Percentiles rank a stretch among this genome's conserved stretches.
Conservation (phyloP, 1,140 invertebrate genomes). For the Trachymyrmex cornetzi region DNA sequence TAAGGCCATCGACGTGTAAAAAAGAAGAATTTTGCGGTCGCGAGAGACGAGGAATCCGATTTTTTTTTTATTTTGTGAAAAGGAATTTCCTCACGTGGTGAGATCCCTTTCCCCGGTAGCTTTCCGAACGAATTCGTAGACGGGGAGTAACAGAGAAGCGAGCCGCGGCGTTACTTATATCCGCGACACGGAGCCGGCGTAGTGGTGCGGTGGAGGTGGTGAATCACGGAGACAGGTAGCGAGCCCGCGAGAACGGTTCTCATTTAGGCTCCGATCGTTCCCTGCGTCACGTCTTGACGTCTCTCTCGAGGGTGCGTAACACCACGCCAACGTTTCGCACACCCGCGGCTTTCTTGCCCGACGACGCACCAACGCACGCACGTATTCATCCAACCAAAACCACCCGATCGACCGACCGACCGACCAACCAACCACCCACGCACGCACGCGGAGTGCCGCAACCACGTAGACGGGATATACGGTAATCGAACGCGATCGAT, state of each 20-base stretch:
- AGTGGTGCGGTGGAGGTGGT: conserved; percentile 44
- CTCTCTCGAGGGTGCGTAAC: conserved; percentile 56
- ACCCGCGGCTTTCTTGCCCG: background rate
- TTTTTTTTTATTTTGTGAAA: background rate
- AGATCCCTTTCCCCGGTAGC: background rate
- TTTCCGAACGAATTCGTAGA: background rate
- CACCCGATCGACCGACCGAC: background rate
- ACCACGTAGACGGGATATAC: conserved; percentile 1
- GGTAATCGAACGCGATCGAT: conserved; percentile 45
- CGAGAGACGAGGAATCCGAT: background rate
- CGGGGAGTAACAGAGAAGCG: conserved; percentile 2
- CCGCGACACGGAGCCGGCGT: background rate
- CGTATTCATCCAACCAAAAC: background rate
- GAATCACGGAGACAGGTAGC: background rate
- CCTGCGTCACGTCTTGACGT: conserved; percentile 5
- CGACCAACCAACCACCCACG: background rate
- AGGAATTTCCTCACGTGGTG: background rate
- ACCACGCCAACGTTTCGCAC: background rate
- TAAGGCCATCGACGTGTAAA: background rate
- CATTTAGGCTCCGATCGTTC: conserved; percentile 54
- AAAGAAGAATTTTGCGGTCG: background rate
- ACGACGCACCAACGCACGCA: background rate
- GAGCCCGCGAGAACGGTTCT: conserved; percentile 27
- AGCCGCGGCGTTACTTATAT: background rate
- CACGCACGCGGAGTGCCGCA: background rate